These are phyloP conservation scores for Macrotis lagotis DNA, from an alignment of 2,113 vertebrate species.

Conservation along the genomic window DNA sequence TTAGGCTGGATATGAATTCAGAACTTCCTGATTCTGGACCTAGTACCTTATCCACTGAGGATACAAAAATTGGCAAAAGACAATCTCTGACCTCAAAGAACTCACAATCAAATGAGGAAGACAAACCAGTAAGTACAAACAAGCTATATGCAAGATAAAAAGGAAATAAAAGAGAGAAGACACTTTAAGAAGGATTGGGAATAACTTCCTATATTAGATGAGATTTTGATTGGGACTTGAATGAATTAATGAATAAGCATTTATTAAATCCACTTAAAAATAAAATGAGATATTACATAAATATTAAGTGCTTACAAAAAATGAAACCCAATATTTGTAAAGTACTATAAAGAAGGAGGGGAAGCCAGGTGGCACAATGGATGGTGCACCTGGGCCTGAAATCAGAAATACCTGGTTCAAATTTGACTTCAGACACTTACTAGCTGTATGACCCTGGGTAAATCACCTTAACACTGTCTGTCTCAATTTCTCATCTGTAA, in stretches of 20 bases:
- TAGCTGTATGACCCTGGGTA: neutral
- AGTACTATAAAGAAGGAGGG: neutral
- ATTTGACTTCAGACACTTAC: neutral
- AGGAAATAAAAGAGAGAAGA: neutral
- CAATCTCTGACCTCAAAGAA: neutral
- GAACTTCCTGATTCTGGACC: neutral
- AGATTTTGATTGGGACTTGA: neutral
- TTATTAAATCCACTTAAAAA: neutral
- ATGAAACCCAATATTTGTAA: neutral
- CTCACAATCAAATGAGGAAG: neutral
- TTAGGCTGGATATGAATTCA: neutral
- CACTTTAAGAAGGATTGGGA: neutral
- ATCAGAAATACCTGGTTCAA: neutral
- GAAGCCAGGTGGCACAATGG: neutral
- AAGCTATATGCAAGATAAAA: neutral
- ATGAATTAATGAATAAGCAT: neutral
- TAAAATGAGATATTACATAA: neutral
- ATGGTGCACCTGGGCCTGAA: neutral
- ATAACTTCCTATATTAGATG: neutral
- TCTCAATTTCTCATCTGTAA: neutral
- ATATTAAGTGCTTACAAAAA: neutral
- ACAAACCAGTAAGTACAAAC: neutral
- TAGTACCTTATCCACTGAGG: neutral
- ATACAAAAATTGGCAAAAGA: neutral
- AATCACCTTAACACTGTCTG: neutral